Percentiles rank a stretch among this genome's conserved stretches.
These are phyloP conservation scores for Drosophila glabriapex DNA, from an alignment of 2,888 invertebrate species.

Conservation along the genomic window DNA sequence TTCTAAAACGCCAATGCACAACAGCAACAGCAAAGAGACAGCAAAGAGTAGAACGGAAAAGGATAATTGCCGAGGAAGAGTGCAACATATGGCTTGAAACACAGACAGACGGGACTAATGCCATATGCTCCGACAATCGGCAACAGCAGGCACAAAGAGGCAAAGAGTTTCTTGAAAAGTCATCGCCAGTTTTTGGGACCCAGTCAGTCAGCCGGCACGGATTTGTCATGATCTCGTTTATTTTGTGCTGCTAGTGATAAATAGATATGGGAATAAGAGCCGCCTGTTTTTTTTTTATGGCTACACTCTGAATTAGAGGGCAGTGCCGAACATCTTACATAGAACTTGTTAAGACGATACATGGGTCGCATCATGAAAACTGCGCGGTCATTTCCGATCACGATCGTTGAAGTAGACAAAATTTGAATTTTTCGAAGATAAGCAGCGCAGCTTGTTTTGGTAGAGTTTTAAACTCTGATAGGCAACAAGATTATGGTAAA, in stretches of 20 bases:
- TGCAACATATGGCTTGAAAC: conserved; percentile 73
- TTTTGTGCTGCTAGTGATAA: conserved; percentile 63
- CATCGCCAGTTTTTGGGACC: conserved; percentile 28
- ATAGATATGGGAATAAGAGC: conserved; percentile 52
- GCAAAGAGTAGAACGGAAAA: conserved; percentile 55
- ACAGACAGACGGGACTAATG: conserved; percentile 39
- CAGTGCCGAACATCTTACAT: conserved; percentile 39
- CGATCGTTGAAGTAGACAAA: conserved; percentile 30
- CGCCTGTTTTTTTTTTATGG: conserved; percentile 53
- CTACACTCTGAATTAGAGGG: conserved; percentile 56
- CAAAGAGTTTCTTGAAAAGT: conserved; percentile 54
- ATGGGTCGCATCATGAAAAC: conserved; percentile 36
- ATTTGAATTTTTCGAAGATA: conserved; percentile 49
- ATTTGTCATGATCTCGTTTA: conserved; percentile 78
- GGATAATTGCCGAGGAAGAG: conserved; percentile 76
- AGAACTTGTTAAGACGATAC: conserved; percentile 65
- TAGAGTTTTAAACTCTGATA: conserved; percentile 38
- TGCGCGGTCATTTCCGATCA: conserved; percentile 70
- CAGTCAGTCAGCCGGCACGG: conserved; percentile 64
- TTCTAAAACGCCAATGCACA: conserved; percentile 42
- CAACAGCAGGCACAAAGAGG: conserved; percentile 66
- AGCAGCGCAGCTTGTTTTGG: conserved; percentile 41
- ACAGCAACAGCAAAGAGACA: conserved; percentile 4
- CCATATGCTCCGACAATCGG: conserved; percentile 41
- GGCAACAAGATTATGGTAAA: conserved; percentile 45